Conservation (phyloP, 2,888 invertebrate genomes). For the Lamproptera curius region DNA sequence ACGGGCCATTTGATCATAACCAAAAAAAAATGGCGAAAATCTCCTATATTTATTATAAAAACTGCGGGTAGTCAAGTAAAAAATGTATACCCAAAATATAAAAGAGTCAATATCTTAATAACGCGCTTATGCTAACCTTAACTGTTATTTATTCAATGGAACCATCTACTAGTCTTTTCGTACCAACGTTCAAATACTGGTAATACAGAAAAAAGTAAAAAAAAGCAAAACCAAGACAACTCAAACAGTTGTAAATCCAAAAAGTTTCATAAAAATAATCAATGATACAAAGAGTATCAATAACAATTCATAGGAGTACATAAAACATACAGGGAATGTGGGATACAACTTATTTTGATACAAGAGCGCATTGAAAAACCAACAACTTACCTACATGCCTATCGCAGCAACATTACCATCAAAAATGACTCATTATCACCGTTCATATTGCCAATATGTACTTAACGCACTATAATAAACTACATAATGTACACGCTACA, state of each 20-base stretch:
- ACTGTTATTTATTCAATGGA: conserved; percentile 17
- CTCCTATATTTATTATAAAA: too few relatives aligned
- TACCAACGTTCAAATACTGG: conserved; percentile 9
- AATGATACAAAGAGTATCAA: too few relatives aligned
- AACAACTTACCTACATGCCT: not conserved
- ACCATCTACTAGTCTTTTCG: conserved; percentile 20
- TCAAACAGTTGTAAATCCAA: not conserved
- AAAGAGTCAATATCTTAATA: conserved; percentile 5
- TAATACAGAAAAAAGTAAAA: not conserved
- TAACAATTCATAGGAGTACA: too few relatives aligned
- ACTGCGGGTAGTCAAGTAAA: not conserved
- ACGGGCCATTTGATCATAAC: not conserved
- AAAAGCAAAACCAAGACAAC: not conserved
- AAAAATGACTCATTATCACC: conserved; percentile 29
- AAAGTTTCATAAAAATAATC: not conserved
- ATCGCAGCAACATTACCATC: not conserved
- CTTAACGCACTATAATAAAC: conserved; percentile 30
- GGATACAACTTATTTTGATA: too few relatives aligned
- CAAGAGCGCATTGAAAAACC: not conserved
- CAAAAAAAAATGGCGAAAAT: too few relatives aligned
- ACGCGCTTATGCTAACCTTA: conserved; percentile 17
- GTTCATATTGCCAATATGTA: conserved; percentile 35
- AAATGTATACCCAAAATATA: conserved; percentile 5
- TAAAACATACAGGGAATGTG: too few relatives aligned
- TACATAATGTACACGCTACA: conserved; percentile 35